phyloP scores from a whole-genome alignment of 2,888 invertebrate species.

The Drosophila neotestacea region DNA sequence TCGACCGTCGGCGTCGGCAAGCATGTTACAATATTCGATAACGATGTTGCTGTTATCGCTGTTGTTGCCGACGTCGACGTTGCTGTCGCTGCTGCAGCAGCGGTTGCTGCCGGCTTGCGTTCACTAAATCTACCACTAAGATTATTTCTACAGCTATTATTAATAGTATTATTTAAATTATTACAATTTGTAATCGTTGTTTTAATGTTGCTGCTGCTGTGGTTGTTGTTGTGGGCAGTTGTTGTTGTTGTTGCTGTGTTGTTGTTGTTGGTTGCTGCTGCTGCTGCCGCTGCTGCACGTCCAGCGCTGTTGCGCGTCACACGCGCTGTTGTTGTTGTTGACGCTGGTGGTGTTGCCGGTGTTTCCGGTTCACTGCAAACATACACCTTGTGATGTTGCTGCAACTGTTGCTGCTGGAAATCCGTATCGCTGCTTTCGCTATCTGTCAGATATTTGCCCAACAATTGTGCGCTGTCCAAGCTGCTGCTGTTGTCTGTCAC shows the following conservation, averaged over 20 bases:
- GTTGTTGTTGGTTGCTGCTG: conserved; percentile 20
- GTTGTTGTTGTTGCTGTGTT: conserved; percentile 41
- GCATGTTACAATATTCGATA: conserved; percentile 1
- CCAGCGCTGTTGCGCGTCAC: conserved; percentile 49
- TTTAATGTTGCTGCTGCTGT: conserved; percentile 56
- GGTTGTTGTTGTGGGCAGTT: conserved; percentile 43
- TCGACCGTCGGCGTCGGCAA: conserved; percentile 46
- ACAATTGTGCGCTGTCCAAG: conserved; percentile 26
- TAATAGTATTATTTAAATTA: conserved; percentile 78
- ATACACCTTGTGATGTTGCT: conserved; percentile 34
- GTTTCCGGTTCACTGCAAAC: conserved; percentile 44
- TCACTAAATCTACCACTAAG: conserved; percentile 72
- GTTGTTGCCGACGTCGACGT: conserved; percentile 40
- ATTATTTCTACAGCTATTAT: conserved; percentile 69
- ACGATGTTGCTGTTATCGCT: conserved; percentile 30
- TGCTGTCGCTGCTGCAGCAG: conserved; percentile 42
- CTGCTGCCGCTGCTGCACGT: conserved; percentile 39
- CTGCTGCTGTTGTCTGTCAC: conserved; percentile 23
- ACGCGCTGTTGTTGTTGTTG: conserved; percentile 48
- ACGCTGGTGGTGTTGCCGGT: conserved; percentile 30
- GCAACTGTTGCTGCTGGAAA: conserved; percentile 36
- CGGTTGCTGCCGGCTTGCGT: conserved; percentile 65
- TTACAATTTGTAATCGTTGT: conserved; percentile 81
- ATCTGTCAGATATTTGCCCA: conserved; percentile 55
- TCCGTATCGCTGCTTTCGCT: conserved; percentile 72